Evolutionary conservation across 2,113 vertebrate genomes (phyloP).

Genomic region (Ardeotis arabs): DNA sequence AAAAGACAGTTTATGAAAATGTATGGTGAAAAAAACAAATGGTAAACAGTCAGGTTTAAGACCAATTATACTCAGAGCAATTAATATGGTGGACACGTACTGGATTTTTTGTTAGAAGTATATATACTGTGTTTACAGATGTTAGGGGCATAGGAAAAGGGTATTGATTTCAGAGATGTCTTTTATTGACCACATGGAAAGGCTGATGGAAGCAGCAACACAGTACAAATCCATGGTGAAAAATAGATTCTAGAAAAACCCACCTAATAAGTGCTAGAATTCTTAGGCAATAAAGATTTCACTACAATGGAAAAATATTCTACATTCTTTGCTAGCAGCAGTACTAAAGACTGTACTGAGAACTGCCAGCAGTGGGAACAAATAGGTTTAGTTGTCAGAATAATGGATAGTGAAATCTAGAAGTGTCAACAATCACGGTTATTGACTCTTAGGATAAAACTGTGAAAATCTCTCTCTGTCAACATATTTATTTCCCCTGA

Average conservation of each 20-base stretch:
- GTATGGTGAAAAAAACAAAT: neutral
- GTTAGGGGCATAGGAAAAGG: neutral
- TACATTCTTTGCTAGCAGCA: neutral
- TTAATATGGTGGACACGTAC: neutral
- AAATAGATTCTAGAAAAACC: neutral
- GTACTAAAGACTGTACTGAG: neutral
- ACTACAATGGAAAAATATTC: neutral
- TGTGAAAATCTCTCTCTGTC: neutral
- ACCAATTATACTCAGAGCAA: neutral
- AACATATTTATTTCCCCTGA: neutral
- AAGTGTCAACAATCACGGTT: neutral
- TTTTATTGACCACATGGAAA: neutral
- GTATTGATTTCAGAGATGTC: neutral
- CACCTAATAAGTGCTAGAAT: neutral
- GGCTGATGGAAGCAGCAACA: neutral
- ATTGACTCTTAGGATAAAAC: neutral
- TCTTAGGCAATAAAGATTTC: neutral
- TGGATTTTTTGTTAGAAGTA: neutral
- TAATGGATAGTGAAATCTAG: neutral
- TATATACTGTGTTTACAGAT: neutral
- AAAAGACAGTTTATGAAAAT: neutral
- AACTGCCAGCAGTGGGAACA: neutral
- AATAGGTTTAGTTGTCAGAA: neutral
- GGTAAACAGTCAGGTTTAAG: neutral
- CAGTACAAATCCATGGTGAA: neutral